Evolutionary conservation across 2,797 vertebrate species (phyloP).

Genomic region (Simalia tracyae): DNA sequence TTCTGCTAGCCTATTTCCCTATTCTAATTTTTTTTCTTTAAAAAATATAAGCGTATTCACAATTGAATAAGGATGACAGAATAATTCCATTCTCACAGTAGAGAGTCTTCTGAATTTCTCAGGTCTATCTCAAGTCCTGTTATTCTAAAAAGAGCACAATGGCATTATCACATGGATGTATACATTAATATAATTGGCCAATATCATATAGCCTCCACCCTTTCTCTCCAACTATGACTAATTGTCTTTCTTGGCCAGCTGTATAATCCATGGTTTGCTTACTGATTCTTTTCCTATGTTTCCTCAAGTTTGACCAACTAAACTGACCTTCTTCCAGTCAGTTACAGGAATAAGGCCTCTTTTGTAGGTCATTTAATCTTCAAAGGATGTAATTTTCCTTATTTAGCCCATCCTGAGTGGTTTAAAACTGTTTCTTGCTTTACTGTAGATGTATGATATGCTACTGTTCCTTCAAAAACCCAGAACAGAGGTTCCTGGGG

Average conservation of each 20-base stretch:
- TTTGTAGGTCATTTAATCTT: neutral
- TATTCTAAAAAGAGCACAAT: neutral
- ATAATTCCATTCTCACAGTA: neutral
- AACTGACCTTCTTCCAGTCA: constrained; percentile 1
- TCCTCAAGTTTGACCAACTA: neutral
- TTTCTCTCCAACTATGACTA: neutral
- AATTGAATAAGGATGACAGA: neutral
- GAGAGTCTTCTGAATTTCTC: neutral
- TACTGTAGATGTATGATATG: neutral
- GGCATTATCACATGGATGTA: neutral
- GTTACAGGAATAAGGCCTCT: constrained; percentile 10
- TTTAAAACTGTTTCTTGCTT: neutral
- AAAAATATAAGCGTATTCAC: neutral
- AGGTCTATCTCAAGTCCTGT: neutral
- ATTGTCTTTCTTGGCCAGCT: neutral
- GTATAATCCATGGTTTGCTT: neutral
- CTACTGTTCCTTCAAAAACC: neutral
- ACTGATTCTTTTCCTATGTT: neutral
- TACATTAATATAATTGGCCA: neutral
- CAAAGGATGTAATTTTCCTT: neutral
- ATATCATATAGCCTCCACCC: neutral
- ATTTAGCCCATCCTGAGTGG: neutral
- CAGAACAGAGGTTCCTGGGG: neutral
- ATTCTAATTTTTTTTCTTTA: neutral
- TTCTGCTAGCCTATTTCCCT: neutral